These are phyloP conservation scores for Melanotaenia maccullochi DNA, from an alignment of 2,797 vertebrate genomes.

Conservation along the genomic window DNA sequence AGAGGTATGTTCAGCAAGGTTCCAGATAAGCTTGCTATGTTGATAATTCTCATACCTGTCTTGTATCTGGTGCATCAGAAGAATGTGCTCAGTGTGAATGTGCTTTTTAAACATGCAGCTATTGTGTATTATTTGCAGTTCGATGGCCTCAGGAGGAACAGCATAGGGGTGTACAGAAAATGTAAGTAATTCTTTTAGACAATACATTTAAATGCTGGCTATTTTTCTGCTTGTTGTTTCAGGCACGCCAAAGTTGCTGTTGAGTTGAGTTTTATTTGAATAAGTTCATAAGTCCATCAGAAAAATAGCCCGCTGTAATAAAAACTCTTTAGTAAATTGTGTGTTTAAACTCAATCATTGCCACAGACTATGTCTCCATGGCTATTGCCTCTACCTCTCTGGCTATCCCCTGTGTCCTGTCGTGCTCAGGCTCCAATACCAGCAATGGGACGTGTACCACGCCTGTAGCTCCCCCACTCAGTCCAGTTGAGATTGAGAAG, in stretches of 20 bases:
- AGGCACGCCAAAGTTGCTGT: background rate
- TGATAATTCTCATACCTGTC: constrained; percentile 24
- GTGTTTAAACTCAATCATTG: constrained; percentile 55
- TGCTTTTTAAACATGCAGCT: background rate
- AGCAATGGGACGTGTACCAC: constrained; percentile 63
- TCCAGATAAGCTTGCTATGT: constrained; percentile 19
- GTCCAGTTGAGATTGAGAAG: constrained; percentile 73
- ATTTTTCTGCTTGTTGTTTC: constrained; percentile 31
- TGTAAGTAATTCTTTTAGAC: constrained; percentile 70
- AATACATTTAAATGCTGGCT: background rate
- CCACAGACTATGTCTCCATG: constrained; percentile 63
- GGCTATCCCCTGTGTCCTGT: constrained; percentile 69
- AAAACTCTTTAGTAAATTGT: constrained; percentile 26
- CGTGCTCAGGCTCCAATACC: constrained; percentile 70
- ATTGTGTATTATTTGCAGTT: constrained; percentile 63
- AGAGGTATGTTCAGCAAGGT: constrained; percentile 20
- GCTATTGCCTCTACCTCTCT: constrained; percentile 65
- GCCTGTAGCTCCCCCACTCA: constrained; percentile 53
- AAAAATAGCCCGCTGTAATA: constrained; percentile 42
- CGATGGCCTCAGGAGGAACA: constrained; percentile 79
- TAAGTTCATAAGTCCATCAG: constrained; percentile 23
- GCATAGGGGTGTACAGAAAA: constrained; percentile 80
- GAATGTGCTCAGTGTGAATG: background rate
- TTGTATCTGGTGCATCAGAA: constrained; percentile 1
- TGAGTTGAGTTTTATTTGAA: constrained; percentile 6